phyloP scores from a whole-genome alignment of 2,113 vertebrate species.

The Oncorhynchus mykiss region DNA sequence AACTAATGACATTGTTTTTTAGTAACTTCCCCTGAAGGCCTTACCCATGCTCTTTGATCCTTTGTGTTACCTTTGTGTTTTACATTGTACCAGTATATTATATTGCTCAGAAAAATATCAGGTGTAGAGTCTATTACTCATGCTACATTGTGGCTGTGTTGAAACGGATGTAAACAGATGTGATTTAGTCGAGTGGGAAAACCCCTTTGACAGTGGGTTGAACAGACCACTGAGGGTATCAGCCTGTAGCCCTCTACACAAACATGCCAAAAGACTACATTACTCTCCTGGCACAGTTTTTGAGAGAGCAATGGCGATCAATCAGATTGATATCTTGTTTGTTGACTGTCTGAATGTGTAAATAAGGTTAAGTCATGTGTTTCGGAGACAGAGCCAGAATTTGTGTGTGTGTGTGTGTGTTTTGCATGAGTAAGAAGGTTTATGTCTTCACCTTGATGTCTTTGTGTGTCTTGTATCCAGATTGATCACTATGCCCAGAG shows the following conservation, averaged over 20 bases:
- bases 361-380: slow-evolving; percentile 28
- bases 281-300: neutral
- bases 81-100: neutral
- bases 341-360: slow-evolving; percentile 25
- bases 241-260: slow-evolving; percentile 3
- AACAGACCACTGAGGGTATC: slow-evolving; percentile 13
- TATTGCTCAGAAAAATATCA: too few species aligned
- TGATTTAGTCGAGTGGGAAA: slow-evolving; percentile 16
- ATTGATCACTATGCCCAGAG: slow-evolving; percentile 92
- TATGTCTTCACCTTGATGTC: neutral
- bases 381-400: neutral
- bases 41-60: too few species aligned
- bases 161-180: neutral
- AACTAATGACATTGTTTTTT: neutral
- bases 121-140: neutral
- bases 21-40: neutral
- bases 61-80: neutral
- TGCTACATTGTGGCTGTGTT: neutral
- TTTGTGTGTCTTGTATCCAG: slow-evolving; percentile 60
- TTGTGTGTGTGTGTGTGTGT: neutral
- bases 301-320: slow-evolving; percentile 20
- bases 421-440: neutral
- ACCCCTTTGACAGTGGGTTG: neutral
- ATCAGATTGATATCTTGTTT: slow-evolving; percentile 17
- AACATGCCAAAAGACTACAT: neutral